These are phyloP conservation scores for Crotophaga sulcirostris DNA, from an alignment of 2,113 vertebrate species.

Conservation along the genomic window DNA sequence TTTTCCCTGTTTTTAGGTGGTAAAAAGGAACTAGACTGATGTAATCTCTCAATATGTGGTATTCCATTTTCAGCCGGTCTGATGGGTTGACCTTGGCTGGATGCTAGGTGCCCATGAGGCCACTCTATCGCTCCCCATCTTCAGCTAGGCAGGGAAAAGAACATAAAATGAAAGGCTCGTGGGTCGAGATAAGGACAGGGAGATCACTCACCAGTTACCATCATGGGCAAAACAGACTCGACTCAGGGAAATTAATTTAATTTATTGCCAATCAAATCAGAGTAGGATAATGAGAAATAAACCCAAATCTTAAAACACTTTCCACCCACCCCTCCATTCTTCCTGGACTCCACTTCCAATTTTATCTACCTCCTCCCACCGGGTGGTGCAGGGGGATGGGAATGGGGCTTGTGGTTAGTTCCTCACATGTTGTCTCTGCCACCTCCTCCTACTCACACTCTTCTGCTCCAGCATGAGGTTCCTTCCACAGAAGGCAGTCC, in stretches of 20 bases:
- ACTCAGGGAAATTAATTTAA: not conserved
- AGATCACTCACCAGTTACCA: not conserved
- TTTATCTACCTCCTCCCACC: not conserved
- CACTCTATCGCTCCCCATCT: accelerated
- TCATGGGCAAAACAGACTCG: not conserved
- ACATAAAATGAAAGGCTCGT: not conserved
- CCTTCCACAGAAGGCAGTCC: no score
- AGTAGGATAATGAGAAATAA: not conserved
- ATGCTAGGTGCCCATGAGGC: not conserved
- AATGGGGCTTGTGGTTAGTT: not conserved
- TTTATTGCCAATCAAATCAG: not conserved
- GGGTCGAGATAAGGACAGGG: not conserved
- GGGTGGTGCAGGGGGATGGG: accelerated
- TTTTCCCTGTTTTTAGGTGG: not conserved
- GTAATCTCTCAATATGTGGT: not conserved
- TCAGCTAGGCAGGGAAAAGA: not conserved
- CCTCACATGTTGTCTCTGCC: accelerated
- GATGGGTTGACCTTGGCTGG: not conserved
- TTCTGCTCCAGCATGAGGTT: not conserved
- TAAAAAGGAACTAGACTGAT: not conserved
- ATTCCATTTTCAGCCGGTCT: not conserved
- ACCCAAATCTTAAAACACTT: not conserved
- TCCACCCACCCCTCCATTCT: not conserved
- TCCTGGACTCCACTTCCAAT: not conserved
- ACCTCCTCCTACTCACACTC: not conserved